Evolutionary conservation across 2,113 vertebrate genomes (phyloP).

Genomic region (Tor tambroides): DNA sequence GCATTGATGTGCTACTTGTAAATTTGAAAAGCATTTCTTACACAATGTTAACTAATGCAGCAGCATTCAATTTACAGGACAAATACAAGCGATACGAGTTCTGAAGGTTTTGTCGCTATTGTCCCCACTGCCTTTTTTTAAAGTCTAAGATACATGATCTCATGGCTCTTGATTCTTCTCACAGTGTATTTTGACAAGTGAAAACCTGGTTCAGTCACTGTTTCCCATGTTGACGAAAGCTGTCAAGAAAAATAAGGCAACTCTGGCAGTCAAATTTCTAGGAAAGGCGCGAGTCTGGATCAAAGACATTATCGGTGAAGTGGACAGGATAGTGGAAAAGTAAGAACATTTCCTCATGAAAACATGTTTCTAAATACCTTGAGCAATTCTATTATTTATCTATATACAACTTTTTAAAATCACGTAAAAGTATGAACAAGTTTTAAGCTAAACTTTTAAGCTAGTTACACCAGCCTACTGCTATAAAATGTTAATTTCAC

Average conservation of each 20-base stretch:
- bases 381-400: neutral
- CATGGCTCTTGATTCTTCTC: neutral
- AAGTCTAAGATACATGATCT: neutral
- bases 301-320: conserved; percentile 22
- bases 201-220: conserved; percentile 31
- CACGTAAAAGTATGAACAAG: neutral
- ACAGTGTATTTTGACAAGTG: conserved; percentile 33
- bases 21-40: no score
- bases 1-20: no score
- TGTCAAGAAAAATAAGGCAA: neutral
- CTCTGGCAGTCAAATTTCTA: neutral
- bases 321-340: conserved; percentile 22
- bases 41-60: no score
- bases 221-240: conserved; percentile 21
- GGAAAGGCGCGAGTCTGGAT: conserved; percentile 22
- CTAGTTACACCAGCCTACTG: neutral
- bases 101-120: no score
- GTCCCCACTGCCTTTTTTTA: no score
- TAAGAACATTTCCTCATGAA: neutral
- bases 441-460: neutral
- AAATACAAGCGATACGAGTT: no score
- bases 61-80: no score
- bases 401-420: no score
- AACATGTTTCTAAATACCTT: neutral
- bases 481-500: neutral